Percentiles rank a stretch among this genome's conserved stretches.
phyloP scores from a whole-genome alignment of 2,113 vertebrate genomes.

The Ifrita kowaldi region DNA sequence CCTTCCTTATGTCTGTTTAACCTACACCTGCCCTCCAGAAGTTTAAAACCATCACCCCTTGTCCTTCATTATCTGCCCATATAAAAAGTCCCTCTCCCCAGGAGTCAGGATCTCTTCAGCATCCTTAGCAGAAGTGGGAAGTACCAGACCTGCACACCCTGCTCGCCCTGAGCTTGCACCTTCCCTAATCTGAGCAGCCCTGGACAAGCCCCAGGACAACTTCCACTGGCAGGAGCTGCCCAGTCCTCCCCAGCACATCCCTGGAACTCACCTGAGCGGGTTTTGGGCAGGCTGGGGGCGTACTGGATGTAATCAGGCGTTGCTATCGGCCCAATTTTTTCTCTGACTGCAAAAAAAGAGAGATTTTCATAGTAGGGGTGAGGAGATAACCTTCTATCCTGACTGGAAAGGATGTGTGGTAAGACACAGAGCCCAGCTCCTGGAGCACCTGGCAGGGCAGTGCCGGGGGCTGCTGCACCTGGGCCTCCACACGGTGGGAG shows the following conservation, averaged over 20 bases:
- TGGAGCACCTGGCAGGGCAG: neutral
- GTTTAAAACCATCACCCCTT: neutral
- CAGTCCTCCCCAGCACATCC: neutral
- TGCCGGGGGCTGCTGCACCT: neutral
- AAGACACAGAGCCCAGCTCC: neutral
- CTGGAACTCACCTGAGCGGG: conserved; percentile 85
- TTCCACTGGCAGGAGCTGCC: neutral
- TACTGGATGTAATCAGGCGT: conserved; percentile 96
- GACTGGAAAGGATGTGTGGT: too few relatives aligned
- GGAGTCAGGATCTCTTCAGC: neutral
- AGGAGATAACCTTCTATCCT: neutral
- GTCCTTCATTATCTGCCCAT: neutral
- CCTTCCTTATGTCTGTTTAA: neutral
- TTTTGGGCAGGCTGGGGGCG: conserved; percentile 93
- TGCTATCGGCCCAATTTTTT: conserved; percentile 95
- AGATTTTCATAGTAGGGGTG: neutral
- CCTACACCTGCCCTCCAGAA: neutral
- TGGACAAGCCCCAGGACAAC: neutral
- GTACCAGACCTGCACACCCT: neutral
- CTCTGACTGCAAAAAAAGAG: conserved; percentile 78
- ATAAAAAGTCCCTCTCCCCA: neutral
- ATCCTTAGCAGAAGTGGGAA: neutral
- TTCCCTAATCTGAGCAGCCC: neutral
- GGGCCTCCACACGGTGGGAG: fast-evolving
- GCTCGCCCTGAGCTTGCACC: neutral